Conservation (phyloP, 2,797 vertebrate genomes). For the Etheostoma perlongum region DNA sequence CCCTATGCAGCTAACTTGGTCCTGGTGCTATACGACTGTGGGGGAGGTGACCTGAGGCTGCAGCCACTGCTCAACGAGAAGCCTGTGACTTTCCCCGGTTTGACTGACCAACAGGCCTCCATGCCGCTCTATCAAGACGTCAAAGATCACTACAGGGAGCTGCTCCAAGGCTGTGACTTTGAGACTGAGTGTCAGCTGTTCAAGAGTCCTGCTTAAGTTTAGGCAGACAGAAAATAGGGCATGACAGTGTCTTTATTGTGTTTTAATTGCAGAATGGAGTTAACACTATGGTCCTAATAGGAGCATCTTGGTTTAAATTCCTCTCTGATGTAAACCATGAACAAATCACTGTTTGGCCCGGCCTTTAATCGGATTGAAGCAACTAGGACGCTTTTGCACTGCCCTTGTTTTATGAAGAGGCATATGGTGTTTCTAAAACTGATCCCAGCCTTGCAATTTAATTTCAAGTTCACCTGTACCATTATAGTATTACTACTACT, state of each 20-base stretch:
- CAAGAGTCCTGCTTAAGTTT: conserved; percentile 6
- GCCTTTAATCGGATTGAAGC: not conserved
- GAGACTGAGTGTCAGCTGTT: conserved; percentile 74
- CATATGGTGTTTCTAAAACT: not conserved
- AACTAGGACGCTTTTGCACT: not conserved
- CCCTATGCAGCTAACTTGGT: conserved; percentile 94
- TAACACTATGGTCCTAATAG: not conserved
- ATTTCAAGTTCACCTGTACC: not conserved
- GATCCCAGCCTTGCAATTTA: not conserved
- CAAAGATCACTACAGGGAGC: conserved; percentile 85
- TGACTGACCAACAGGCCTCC: conserved; percentile 64
- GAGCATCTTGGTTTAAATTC: not conserved
- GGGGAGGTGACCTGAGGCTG: conserved; percentile 86
- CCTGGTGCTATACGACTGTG: conserved; percentile 92
- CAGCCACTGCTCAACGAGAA: conserved; percentile 92
- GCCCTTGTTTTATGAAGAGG: not conserved
- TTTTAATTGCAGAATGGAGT: conserved; percentile 11
- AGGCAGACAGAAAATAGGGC: not conserved
- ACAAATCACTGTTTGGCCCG: not conserved
- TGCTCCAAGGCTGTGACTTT: conserved; percentile 89
- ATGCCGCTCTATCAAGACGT: conserved; percentile 87
- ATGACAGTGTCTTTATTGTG: conserved; percentile 11
- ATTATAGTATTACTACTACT: conserved; percentile 25
- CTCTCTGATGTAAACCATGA: not conserved
- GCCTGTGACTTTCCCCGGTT: conserved; percentile 85